A percentile compares a stretch with the other conserved stretches of the same genome.
Conservation (phyloP, 2,113 vertebrate species). For the Albula goreensis region DNA sequence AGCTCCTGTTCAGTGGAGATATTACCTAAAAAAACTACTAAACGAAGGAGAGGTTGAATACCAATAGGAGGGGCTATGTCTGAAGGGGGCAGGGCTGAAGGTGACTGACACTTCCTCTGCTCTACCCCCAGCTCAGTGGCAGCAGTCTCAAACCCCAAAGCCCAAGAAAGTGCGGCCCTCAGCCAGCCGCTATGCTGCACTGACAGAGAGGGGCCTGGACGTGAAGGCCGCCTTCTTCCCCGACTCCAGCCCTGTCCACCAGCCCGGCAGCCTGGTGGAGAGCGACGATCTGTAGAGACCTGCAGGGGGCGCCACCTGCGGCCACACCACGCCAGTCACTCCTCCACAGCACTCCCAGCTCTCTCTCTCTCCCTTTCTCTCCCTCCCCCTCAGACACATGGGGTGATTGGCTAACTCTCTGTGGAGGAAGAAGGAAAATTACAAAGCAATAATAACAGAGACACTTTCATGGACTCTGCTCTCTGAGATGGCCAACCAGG, state of each 20-base stretch:
- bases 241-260: slow-evolving; percentile 82
- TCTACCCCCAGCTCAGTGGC: slow-evolving; percentile 83
- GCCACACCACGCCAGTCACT: slow-evolving; percentile 17
- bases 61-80: too few relatives aligned
- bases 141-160: slow-evolving; percentile 87
- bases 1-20: too few relatives aligned
- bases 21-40: too few relatives aligned
- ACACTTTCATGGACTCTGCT: neutral
- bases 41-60: neutral
- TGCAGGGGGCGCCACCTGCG: neutral
- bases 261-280: slow-evolving; percentile 83
- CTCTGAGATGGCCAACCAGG: neutral
- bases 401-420: neutral
- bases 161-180: slow-evolving; percentile 93
- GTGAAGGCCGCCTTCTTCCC: slow-evolving; percentile 98
- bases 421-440: neutral
- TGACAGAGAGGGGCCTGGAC: slow-evolving; percentile 94
- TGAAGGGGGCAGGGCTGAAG: neutral
- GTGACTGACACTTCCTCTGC: neutral
- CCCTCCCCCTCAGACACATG: neutral
- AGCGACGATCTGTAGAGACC: slow-evolving; percentile 89
- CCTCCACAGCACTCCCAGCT: neutral
- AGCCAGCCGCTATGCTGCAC: slow-evolving; percentile 91
- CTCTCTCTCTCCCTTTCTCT: neutral
- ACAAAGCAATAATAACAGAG: neutral